Evolutionary conservation across 2,113 vertebrate genomes (phyloP), one percentile per base, ranked within the genome.

Genomic region (Thalassarche chlororhynchos): DNA sequence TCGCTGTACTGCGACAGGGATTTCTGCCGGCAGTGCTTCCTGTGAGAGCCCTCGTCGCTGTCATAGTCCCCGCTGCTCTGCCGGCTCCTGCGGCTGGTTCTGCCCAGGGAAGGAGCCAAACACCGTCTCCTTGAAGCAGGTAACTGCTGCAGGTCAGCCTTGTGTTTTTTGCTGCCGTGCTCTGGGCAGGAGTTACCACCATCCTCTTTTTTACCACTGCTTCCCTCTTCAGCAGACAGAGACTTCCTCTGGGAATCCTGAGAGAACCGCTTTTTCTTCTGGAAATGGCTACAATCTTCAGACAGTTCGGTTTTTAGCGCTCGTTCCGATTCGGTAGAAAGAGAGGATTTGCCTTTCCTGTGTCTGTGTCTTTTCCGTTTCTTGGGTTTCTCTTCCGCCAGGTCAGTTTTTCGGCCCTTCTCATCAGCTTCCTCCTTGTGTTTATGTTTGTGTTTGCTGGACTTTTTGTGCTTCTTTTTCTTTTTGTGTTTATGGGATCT

Each of bases 401-500:
- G 93, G 6, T 96, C 98, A 26, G 96, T 96, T 31, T 98, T 98
- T 26, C 98, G 98, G 24, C 97, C 97, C 62, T 99, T 99, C 28
- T 98, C 99, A 2, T 98, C 99, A 15, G 91, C 78, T 17, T 99
- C 99, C 25, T 98, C 98, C 95, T 99, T 98, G 96, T 98, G 98
- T 96, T 98, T 98, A 29, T 97, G 99, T 92, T 98, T 99, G 96
- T 99, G 99, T 91, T 97, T 98, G 94, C 93, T 91, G 15, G 98
- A 99, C 87, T 99, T 99, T 95, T 98, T 98, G 93, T 99, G 99
- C 94, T 99, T 99, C 99, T 99, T 99, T 98, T 99, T 99, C 98
- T 99, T 99, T 96, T 99, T 99, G 89, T 99, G 99, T 95, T 99
- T 99, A 89, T 99, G 99, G 76, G 99, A 99, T 62, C 99, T 99